Conservation (phyloP, 2,797 vertebrate species). For the Mareca strepera region DNA sequence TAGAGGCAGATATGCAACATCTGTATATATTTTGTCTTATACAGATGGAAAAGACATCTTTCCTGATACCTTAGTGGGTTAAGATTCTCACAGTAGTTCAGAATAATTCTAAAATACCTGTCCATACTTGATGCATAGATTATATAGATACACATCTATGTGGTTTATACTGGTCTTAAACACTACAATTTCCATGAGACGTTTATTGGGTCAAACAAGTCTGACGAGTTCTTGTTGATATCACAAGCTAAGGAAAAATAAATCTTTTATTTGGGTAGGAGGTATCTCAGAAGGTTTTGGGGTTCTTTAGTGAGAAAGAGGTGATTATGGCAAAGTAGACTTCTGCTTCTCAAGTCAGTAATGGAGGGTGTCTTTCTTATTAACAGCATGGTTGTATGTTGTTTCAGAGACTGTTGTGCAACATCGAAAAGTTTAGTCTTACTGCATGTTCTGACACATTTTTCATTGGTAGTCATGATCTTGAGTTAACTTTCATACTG, state of each 20-base stretch:
- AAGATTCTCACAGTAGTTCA: not conserved
- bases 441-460: not conserved
- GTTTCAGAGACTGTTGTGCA: not conserved
- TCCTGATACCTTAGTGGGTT: not conserved
- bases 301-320: not conserved
- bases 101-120: not conserved
- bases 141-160: not conserved
- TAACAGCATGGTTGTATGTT: accelerated
- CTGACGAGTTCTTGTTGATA: not conserved
- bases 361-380: not conserved
- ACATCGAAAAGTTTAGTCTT: not conserved
- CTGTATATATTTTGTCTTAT: not conserved
- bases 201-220: not conserved
- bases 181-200: not conserved
- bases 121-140: not conserved
- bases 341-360: not conserved
- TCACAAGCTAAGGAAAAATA: not conserved
- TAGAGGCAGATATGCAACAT: not conserved
- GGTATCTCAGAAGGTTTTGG: not conserved
- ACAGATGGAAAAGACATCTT: not conserved
- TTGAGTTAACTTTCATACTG: not conserved
- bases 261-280: not conserved
- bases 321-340: not conserved
- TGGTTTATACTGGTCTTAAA: not conserved
- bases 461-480: not conserved